These are phyloP conservation scores for Cephus runcator DNA, from an alignment of 2,888 invertebrate species.

Conservation along the genomic window DNA sequence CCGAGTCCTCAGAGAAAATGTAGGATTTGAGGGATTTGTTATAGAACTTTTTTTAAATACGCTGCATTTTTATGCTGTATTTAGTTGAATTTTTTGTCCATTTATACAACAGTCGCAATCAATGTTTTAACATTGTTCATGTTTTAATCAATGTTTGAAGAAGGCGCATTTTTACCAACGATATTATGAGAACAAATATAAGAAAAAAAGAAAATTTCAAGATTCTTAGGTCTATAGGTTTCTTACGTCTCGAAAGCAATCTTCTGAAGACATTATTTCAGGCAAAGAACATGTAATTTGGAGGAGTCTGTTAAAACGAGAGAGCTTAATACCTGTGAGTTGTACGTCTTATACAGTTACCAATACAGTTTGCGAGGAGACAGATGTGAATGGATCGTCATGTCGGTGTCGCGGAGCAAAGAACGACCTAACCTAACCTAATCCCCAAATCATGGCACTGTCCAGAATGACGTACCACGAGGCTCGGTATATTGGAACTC, in stretches of 20 bases:
- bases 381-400: not conserved
- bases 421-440: too few relatives aligned
- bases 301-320: not conserved
- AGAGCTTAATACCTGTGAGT: not conserved
- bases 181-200: too few relatives aligned
- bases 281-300: not conserved
- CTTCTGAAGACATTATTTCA: not conserved
- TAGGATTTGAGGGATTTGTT: not conserved
- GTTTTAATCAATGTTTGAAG: too few relatives aligned
- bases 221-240: not conserved
- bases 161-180: too few relatives aligned
- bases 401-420: not conserved
- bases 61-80: not conserved
- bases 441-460: too few relatives aligned
- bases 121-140: too few relatives aligned
- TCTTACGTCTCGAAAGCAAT: not conserved
- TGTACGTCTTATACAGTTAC: too few relatives aligned
- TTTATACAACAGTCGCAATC: not conserved
- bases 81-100: not conserved
- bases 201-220: too few relatives aligned
- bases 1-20: not conserved
- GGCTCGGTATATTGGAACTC: too few relatives aligned
- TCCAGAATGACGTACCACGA: too few relatives aligned
- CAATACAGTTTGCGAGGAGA: not conserved
- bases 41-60: not conserved